A percentile compares a stretch with the other conserved stretches of the same genome.
phyloP scores from a whole-genome alignment of 2,113 vertebrate genomes.

The Pionites leucogaster region DNA sequence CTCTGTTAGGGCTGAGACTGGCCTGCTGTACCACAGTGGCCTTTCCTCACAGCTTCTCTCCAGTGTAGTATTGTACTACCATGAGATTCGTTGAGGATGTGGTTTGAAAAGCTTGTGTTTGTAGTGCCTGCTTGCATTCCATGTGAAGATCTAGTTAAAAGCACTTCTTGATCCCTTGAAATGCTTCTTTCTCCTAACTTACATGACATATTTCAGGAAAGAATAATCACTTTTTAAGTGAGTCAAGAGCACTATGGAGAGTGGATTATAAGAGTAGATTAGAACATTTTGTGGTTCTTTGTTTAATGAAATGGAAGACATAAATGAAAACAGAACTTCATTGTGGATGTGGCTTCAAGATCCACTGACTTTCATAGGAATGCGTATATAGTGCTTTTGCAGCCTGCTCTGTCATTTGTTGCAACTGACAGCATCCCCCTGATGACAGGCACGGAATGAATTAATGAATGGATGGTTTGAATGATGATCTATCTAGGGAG shows the following conservation, averaged over 20 bases:
- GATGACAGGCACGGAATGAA: background rate
- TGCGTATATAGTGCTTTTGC: background rate
- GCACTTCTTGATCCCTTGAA: background rate
- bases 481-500: background rate
- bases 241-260: background rate
- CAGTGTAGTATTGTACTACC: accelerated
- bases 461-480: background rate
- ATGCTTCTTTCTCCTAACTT: background rate
- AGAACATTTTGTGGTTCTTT: background rate
- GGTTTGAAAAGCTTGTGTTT: background rate
- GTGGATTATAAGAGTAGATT: background rate
- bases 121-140: background rate
- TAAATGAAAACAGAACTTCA: background rate
- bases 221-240: background rate
- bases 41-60: background rate
- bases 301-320: background rate
- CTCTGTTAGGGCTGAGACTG: background rate
- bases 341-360: background rate
- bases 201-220: background rate
- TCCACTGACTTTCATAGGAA: background rate
- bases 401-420: background rate
- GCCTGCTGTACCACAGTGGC: background rate
- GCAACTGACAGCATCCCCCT: background rate
- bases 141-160: background rate
- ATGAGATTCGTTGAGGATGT: background rate